phyloP scores from a whole-genome alignment of 2,113 vertebrate genomes.

The Ameiurus melas region DNA sequence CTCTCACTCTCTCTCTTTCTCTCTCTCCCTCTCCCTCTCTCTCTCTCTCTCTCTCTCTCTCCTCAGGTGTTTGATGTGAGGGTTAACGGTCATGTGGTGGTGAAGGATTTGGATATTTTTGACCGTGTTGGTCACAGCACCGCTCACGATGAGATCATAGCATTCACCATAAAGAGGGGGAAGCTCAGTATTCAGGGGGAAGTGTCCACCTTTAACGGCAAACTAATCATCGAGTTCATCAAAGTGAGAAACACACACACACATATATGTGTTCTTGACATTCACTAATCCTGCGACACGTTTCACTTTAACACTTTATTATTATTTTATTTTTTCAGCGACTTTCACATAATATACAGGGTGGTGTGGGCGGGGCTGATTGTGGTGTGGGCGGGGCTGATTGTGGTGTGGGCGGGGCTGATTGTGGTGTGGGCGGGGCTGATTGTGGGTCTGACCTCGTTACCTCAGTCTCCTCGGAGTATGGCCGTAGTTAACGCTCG shows the following conservation, averaged over 20 bases:
- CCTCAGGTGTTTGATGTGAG: constrained; percentile 95
- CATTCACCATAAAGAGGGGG: constrained; percentile 89
- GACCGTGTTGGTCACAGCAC: constrained; percentile 97
- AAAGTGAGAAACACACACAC: constrained; percentile 78
- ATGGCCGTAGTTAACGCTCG: too few relatives aligned
- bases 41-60: constrained; percentile 17
- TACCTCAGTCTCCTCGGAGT: too few relatives aligned
- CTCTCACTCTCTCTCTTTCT: not conserved
- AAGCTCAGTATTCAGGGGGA: constrained; percentile 94
- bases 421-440: not conserved
- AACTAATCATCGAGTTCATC: constrained; percentile 94
- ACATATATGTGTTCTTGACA: not conserved
- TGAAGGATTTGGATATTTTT: constrained; percentile 98
- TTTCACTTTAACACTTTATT: too few relatives aligned
- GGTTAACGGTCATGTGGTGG: constrained; percentile 91
- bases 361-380: not conserved
- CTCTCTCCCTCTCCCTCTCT: not conserved
- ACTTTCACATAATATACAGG: not conserved
- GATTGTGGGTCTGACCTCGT: not conserved
- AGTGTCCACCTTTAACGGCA: constrained; percentile 96
- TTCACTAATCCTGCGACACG: too few relatives aligned
- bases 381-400: not conserved
- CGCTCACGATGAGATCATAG: constrained; percentile 92
- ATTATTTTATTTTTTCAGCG: too few relatives aligned
- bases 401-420: not conserved